Base-by-base conservation (phyloP, 1,140 invertebrate species). In the Lucilia sericata region DNA sequence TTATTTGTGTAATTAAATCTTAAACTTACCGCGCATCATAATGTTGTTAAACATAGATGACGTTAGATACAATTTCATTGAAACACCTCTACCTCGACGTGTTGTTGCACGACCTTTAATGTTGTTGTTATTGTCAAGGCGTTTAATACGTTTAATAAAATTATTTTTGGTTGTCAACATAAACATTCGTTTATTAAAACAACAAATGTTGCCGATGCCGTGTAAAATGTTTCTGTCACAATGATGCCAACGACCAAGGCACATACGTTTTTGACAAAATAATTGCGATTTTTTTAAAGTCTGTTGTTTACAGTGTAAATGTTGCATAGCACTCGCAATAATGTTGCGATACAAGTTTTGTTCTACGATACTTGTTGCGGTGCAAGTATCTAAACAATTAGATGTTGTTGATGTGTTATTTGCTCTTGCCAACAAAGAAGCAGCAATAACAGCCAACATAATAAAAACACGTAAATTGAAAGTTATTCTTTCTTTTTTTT, bases 11-110 rank as follows among this genome's bases (percentile, higher is more conserved):
- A 42, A 8, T 42, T 0, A 30, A 30, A n/a, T 70, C 65, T 70
- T 49, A 42, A 55, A 86, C 88, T 89, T 88, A 89, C 88, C 88
- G 84, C 85, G 55, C 88, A 89, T 89, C 84, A 84, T 88, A 86
- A 55, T 86, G 88, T 88, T 86, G 80, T 86, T 82, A 74, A 85
- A 51, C 88, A 86, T 88, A 87, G 85, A 85, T 85, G 85, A 81
- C 83, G 83, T 84, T 76, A 83, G n/a, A 42, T 51, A 74, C 78
- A 60, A 86, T 84, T 87, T 85, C 84, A 74, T 83, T 85, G 84
- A n/a, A 80, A 65, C 55, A 47, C 82, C 60, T 75, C 51, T 85
- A 25, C 47, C 65, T 55, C 74, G 81, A 78, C 70, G 80, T 14
- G 7, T 12, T 55, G 17, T 55, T 55, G 13, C 25, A 49, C n/a